Conservation (phyloP, 2,113 vertebrate genomes). For the Vidua macroura region DNA sequence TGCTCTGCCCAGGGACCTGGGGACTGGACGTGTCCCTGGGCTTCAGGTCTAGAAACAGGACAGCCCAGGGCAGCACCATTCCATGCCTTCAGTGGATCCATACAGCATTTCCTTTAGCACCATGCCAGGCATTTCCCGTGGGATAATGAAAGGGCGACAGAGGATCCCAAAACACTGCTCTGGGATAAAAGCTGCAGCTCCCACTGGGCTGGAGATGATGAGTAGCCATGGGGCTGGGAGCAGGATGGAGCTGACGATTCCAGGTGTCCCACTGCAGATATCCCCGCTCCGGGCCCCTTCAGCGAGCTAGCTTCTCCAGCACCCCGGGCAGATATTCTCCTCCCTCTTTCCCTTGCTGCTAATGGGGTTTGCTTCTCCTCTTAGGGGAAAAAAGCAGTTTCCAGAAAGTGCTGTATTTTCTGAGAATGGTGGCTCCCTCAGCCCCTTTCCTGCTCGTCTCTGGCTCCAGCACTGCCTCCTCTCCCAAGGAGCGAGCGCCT, state of each 20-base stretch:
- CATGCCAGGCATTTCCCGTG: neutral
- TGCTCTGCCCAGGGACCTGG: neutral
- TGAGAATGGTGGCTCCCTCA: neutral
- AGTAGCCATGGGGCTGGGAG: neutral
- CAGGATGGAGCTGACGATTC: neutral
- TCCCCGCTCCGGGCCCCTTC: neutral
- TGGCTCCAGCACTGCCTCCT: neutral
- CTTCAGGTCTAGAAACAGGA: neutral
- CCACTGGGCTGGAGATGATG: neutral
- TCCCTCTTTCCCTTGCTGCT: neutral
- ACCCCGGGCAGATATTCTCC: neutral
- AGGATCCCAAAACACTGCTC: fast-evolving
- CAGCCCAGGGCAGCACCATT: neutral
- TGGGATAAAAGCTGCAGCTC: neutral
- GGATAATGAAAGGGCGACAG: neutral
- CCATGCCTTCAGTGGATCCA: neutral
- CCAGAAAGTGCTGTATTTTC: neutral
- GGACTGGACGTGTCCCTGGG: fast-evolving
- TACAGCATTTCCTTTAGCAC: neutral
- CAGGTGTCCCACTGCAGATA: neutral
- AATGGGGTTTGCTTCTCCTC: neutral
- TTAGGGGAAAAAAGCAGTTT: neutral
- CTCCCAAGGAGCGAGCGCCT: neutral
- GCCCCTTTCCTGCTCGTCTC: neutral
- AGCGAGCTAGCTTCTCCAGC: fast-evolving